Base-by-base conservation (phyloP, 2,113 vertebrate genomes). In the Psammodynastes pulverulentus region DNA sequence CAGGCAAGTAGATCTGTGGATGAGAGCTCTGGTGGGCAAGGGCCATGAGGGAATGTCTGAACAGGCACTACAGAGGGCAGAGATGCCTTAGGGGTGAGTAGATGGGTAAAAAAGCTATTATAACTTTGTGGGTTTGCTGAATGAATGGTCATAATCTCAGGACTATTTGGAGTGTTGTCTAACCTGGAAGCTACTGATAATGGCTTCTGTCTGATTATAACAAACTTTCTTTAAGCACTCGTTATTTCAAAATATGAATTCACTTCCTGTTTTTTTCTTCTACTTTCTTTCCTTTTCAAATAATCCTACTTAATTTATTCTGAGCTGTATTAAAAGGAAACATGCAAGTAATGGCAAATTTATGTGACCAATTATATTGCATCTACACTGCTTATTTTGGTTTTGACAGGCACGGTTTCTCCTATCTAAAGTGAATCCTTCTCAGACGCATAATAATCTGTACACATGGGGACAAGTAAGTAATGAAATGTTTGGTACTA, bases 401-500 rank as follows among this genome's bases (percentile, higher is more conserved):
- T 0, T 84, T 95, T 95, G 85, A 17, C 94, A 99, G 98, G 99
- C 99, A 56, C 98, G 99, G 92, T 99, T 99, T 96, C 98, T 99
- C 94, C 97, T 99, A 93, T 99, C 99, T 53, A 99, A 99, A 97
- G 99, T 99, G 96, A 99, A 99, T 95, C 99, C 99, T 34, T 99
- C 99, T 45, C 99, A 99, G 98, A 99, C 99, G 29, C 99, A 99
- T 98, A 99, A 99, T 96, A 99, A 99, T 96, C 97, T 99, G 89
- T 99, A 99, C 72, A 96, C 98, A 0, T 99, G 98, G 98, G 99
- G 98, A 95, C 99, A 99, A 98, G 99, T 99, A 95, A 96, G 96
- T 94, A 90, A 13, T 87, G 56, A 52, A 91, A 86, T 58, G 92
- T 19, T 43, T 94, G 51, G 86, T 91, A 0, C 0, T 86, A 7